A percentile compares a stretch with the other conserved stretches of the same genome.
These are phyloP conservation scores for Chesias legatella DNA, from an alignment of 2,888 invertebrate species.

Conservation along the genomic window DNA sequence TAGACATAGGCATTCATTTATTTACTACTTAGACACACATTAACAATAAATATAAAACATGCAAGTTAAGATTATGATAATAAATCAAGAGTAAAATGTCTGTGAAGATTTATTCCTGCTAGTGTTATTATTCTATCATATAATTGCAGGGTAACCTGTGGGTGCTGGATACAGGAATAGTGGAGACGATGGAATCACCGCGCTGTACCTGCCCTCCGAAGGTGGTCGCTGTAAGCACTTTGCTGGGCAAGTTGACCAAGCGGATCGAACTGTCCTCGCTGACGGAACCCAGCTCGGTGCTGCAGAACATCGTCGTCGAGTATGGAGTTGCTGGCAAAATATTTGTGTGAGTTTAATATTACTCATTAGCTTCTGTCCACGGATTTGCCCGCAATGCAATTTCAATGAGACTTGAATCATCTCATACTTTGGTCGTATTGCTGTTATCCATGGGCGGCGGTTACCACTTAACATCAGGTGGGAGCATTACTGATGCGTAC, in stretches of 20 bases:
- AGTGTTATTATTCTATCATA: slow-evolving; percentile 41
- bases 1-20: too few relatives aligned
- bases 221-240: slow-evolving; percentile 82
- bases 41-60: too few relatives aligned
- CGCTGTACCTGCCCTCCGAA: slow-evolving; percentile 85
- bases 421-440: too few relatives aligned
- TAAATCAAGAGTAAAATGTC: too few relatives aligned
- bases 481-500: too few relatives aligned
- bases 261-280: slow-evolving; percentile 81
- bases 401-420: too few relatives aligned
- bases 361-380: too few relatives aligned
- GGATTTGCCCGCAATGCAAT: background rate
- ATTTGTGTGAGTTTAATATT: slow-evolving; percentile 80
- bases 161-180: slow-evolving; percentile 86
- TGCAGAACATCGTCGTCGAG: slow-evolving; percentile 86
- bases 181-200: slow-evolving; percentile 84
- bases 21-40: too few relatives aligned
- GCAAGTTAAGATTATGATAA: too few relatives aligned
- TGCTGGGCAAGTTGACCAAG: slow-evolving; percentile 82
- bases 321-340: slow-evolving; percentile 81
- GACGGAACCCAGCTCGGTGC: slow-evolving; percentile 78
- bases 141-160: slow-evolving; percentile 82
- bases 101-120: too few relatives aligned
- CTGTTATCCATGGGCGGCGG: too few relatives aligned
- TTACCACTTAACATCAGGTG: too few relatives aligned